Conservation (phyloP, 2,888 invertebrate genomes). For the Altica lythri region DNA sequence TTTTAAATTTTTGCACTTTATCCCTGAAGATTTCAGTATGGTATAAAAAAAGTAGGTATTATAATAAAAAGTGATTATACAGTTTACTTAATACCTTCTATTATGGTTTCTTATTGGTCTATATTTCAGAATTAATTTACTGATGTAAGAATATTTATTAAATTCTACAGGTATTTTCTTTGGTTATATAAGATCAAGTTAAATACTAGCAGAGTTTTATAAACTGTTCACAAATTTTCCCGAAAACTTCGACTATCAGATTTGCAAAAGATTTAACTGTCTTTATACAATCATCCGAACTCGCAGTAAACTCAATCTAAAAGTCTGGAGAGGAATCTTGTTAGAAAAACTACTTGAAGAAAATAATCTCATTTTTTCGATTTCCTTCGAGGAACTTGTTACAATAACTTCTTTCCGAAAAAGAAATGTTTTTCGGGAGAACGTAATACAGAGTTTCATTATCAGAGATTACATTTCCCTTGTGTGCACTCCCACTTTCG, state of each 20-base stretch:
- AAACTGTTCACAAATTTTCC: constrained; percentile 11
- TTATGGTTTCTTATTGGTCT: no score
- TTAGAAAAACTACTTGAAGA: constrained; percentile 22
- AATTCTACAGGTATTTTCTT: no score
- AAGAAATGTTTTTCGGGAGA: constrained; percentile 27
- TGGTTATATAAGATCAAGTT: no score
- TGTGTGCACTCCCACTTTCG: constrained; percentile 29
- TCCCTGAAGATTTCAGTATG: no score
- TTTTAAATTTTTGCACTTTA: no score
- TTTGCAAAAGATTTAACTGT: constrained; percentile 26
- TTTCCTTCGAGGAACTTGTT: constrained; percentile 29
- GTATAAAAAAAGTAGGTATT: no score
- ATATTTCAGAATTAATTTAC: no score
- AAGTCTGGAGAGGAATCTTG: constrained; percentile 22
- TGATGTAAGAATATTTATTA: no score
- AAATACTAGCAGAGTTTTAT: neutral
- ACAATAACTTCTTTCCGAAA: constrained; percentile 30
- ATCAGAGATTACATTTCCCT: constrained; percentile 35
- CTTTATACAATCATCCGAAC: constrained; percentile 26
- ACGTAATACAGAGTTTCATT: constrained; percentile 33
- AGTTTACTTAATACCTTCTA: no score
- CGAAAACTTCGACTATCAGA: constrained; percentile 24
- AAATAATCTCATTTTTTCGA: constrained; percentile 22
- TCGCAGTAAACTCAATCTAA: constrained; percentile 25
- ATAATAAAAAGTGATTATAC: no score